Conservation (phyloP, 2,113 vertebrate genomes). For the Piprites chloris region DNA sequence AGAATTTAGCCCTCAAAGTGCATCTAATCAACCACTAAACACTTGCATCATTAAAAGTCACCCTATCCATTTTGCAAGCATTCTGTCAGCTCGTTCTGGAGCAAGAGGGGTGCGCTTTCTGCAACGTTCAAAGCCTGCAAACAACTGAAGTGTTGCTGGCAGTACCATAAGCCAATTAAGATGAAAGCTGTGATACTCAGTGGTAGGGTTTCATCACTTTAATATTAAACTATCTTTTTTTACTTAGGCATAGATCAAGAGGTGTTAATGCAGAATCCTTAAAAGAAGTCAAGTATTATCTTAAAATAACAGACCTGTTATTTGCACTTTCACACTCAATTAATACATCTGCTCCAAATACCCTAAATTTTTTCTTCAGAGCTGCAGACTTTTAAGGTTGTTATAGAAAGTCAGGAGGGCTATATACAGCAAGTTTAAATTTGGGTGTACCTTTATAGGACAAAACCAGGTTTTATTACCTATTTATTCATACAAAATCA, state of each 20-base stretch:
- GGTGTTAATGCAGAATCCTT: slow-evolving; percentile 71
- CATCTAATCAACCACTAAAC: slow-evolving; percentile 58
- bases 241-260: slow-evolving; percentile 71
- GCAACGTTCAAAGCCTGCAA: slow-evolving; percentile 61
- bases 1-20: slow-evolving; percentile 52
- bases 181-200: slow-evolving; percentile 67
- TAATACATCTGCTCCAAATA: slow-evolving; percentile 22
- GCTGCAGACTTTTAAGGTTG: background rate
- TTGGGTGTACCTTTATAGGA: background rate
- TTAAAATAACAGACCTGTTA: slow-evolving; percentile 64
- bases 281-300: slow-evolving; percentile 67
- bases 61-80: slow-evolving; percentile 9
- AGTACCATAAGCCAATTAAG: slow-evolving; percentile 69
- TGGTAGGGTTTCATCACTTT: slow-evolving; percentile 61
- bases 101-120: background rate
- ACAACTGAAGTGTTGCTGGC: slow-evolving; percentile 63
- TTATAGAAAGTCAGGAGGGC: background rate
- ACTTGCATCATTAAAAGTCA: slow-evolving; percentile 64
- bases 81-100: slow-evolving; percentile 24
- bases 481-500: background rate
- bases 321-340: slow-evolving; percentile 54
- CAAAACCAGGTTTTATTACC: background rate
- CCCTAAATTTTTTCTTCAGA: slow-evolving; percentile 6
- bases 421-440: background rate
- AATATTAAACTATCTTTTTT: slow-evolving; percentile 68